These are phyloP conservation scores for Ceyx margarethae DNA, from an alignment of 2,113 vertebrate species.

Conservation along the genomic window DNA sequence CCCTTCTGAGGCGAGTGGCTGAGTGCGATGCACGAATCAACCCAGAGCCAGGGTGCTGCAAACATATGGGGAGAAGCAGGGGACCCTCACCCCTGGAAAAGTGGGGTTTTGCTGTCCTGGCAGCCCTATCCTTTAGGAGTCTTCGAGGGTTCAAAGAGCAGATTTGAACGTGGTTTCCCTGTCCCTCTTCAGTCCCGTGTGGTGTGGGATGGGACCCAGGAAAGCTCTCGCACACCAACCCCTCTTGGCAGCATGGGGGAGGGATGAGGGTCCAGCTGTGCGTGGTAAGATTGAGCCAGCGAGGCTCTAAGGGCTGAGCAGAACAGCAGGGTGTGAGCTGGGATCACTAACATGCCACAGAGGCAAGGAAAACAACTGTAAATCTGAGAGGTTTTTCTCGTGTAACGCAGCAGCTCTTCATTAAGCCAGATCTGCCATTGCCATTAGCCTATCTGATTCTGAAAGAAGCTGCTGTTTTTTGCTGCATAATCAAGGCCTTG, in stretches of 20 bases:
- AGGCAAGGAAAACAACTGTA: background rate
- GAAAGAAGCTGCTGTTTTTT: background rate
- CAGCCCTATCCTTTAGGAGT: background rate
- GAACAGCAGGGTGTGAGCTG: background rate
- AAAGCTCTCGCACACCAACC: rapidly evolving
- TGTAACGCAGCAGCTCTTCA: background rate
- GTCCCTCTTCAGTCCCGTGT: rapidly evolving
- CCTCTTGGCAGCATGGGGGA: rapidly evolving
- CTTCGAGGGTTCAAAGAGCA: background rate
- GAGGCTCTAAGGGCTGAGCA: background rate
- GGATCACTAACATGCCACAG: rapidly evolving
- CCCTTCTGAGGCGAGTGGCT: background rate
- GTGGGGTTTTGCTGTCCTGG: background rate
- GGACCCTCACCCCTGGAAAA: background rate
- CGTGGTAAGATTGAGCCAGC: background rate
- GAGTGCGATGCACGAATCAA: rapidly evolving
- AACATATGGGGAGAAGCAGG: rapidly evolving
- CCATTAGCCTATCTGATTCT: background rate
- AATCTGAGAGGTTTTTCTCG: background rate
- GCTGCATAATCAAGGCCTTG: conserved; percentile 28
- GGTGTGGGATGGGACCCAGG: background rate
- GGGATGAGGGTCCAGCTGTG: rapidly evolving
- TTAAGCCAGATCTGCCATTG: background rate
- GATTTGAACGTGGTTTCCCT: rapidly evolving
- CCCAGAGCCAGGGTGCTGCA: rapidly evolving